Percentiles rank a stretch among this genome's conserved stretches.
Evolutionary conservation across 2,888 invertebrate species (phyloP).

Genomic region (Erebia epiphron): DNA sequence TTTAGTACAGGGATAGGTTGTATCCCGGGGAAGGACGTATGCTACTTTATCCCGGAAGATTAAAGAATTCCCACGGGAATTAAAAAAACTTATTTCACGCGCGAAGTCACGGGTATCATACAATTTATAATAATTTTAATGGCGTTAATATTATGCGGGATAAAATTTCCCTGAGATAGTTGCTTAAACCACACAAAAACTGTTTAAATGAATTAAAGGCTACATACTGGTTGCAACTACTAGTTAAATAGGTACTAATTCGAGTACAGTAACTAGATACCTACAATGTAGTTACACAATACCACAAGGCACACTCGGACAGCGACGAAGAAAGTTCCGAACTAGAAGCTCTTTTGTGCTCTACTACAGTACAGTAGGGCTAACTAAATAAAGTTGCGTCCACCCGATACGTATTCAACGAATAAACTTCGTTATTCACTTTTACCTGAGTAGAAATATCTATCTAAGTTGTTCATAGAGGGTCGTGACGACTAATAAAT

Average conservation of each 20-base stretch:
- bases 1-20: too few relatives aligned
- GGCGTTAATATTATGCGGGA: too few relatives aligned
- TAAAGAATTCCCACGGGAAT: too few relatives aligned
- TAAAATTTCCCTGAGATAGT: too few relatives aligned
- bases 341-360: slow-evolving; percentile 31
- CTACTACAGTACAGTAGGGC: slow-evolving; percentile 6
- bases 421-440: slow-evolving; percentile 11
- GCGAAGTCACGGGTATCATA: too few relatives aligned
- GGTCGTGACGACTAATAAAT: too few relatives aligned
- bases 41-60: too few relatives aligned
- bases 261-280: not conserved
- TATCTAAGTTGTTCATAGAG: too few relatives aligned
- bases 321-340: slow-evolving; percentile 22
- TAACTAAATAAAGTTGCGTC: slow-evolving; percentile 17
- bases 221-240: not conserved
- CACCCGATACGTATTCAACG: not conserved
- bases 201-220: not conserved
- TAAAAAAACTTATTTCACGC: too few relatives aligned
- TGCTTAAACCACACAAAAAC: not conserved
- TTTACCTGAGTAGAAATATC: not conserved
- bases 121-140: too few relatives aligned
- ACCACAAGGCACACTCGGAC: slow-evolving; percentile 9
- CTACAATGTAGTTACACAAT: not conserved
- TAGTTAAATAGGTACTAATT: not conserved
- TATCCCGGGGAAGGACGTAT: too few relatives aligned